These are phyloP conservation scores for Aspidoscelis tigris DNA, from an alignment of 2,113 vertebrate genomes.

Conservation along the genomic window DNA sequence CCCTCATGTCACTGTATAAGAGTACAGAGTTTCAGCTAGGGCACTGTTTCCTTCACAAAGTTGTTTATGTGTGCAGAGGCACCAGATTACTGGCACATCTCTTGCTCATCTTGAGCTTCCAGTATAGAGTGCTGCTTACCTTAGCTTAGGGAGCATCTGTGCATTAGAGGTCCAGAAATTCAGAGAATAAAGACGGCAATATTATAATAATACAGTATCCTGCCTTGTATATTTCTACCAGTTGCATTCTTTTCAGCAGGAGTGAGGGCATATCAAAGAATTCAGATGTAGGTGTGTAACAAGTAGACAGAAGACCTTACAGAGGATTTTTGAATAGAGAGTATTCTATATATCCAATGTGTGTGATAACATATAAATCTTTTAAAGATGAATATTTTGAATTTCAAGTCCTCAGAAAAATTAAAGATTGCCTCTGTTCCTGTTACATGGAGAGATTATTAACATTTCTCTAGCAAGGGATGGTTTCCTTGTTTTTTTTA, in stretches of 20 bases:
- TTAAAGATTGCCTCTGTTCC: background rate
- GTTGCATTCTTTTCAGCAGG: background rate
- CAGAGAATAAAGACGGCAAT: background rate
- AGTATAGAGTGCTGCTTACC: background rate
- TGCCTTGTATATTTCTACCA: background rate
- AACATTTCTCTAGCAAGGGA: background rate
- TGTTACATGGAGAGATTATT: background rate
- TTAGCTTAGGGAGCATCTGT: background rate
- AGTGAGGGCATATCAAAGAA: background rate
- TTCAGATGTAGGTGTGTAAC: no score
- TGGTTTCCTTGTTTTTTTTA: background rate
- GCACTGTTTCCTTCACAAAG: background rate
- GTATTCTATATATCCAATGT: background rate
- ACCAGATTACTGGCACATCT: background rate
- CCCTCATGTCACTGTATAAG: background rate
- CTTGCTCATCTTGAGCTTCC: background rate
- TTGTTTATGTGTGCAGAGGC: background rate
- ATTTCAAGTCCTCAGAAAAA: background rate
- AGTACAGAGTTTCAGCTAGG: background rate
- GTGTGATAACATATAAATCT: background rate
- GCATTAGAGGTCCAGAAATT: background rate
- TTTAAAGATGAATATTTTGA: background rate
- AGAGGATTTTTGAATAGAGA: background rate
- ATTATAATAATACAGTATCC: background rate
- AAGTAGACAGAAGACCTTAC: background rate